Percentiles rank a stretch among this genome's conserved stretches.
Evolutionary conservation across 2,113 vertebrate species (phyloP).

Genomic region (Atractosteus spatula): DNA sequence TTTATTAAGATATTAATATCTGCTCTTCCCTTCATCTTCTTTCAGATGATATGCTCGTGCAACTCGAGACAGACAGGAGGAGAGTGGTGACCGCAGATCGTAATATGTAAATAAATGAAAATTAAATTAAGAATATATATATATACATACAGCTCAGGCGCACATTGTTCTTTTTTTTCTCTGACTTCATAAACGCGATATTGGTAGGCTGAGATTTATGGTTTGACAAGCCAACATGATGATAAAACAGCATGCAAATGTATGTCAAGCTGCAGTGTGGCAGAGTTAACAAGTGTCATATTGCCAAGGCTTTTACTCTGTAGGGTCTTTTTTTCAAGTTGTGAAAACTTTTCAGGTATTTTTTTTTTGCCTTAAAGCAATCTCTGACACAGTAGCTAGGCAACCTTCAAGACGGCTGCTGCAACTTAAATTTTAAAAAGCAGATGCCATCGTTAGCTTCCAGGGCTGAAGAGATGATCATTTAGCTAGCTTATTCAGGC

Average conservation of each 20-base stretch:
- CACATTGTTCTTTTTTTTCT: background rate
- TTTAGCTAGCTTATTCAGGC: conserved; percentile 25
- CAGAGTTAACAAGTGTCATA: conserved; percentile 18
- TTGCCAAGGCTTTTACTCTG: conserved; percentile 10
- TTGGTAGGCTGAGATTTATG: conserved; percentile 9
- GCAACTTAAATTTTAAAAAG: conserved; percentile 8
- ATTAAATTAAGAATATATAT: background rate
- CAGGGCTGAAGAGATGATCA: conserved; percentile 19
- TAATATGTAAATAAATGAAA: background rate
- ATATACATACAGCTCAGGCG: no score
- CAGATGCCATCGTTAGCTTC: conserved; percentile 26
- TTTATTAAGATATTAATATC: conserved; percentile 73
- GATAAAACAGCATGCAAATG: conserved; percentile 36
- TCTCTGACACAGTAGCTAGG: conserved; percentile 1
- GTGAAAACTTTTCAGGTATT: conserved; percentile 19
- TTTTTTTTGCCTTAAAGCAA: conserved; percentile 15
- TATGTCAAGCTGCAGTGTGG: conserved; percentile 28
- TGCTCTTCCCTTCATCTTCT: conserved; percentile 43
- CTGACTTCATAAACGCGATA: background rate
- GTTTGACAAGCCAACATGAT: conserved; percentile 7
- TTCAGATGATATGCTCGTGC: conserved; percentile 39
- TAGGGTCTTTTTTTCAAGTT: background rate
- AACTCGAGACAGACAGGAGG: background rate
- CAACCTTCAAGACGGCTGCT: conserved; percentile 16
- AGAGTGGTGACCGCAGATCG: background rate